phyloP scores from a whole-genome alignment of 2,888 invertebrate genomes.

The Melanostoma mellinum region DNA sequence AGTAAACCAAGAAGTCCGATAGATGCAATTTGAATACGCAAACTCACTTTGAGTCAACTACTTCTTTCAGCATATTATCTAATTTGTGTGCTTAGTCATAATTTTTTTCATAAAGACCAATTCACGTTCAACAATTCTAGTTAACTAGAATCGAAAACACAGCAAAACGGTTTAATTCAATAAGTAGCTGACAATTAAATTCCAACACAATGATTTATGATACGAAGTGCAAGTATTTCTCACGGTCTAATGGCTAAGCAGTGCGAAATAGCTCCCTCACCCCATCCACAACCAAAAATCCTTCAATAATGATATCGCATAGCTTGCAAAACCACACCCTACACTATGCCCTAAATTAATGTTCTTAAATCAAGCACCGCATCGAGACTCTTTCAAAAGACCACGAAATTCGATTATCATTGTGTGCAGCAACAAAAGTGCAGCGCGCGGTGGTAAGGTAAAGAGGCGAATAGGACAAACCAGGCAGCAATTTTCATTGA shows the following conservation, averaged over 20 bases:
- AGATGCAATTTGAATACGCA: no score
- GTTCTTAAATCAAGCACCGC: constrained; percentile 56
- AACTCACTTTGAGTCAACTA: no score
- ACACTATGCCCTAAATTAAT: constrained; percentile 43
- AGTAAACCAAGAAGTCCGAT: no score
- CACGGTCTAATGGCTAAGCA: constrained; percentile 31
- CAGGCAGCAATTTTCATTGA: constrained; percentile 55
- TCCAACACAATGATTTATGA: constrained; percentile 41
- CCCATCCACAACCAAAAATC: not conserved
- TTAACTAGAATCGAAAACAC: constrained; percentile 1
- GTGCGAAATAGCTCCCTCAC: not conserved
- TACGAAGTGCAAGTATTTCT: constrained; percentile 38
- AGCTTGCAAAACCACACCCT: constrained; percentile 30
- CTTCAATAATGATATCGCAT: constrained; percentile 9
- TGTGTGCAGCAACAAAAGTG: not conserved
- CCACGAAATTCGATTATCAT: constrained; percentile 65
- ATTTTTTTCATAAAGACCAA: no score
- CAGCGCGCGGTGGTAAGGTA: constrained; percentile 14
- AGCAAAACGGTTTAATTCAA: constrained; percentile 27
- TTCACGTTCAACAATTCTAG: not conserved
- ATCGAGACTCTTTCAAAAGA: constrained; percentile 49
- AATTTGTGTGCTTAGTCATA: no score
- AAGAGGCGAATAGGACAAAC: not conserved
- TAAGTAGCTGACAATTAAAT: constrained; percentile 34
- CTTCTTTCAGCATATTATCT: no score